Evolutionary conservation across 2,888 invertebrate species (phyloP).

Genomic region (Opisthograptis luteolata): DNA sequence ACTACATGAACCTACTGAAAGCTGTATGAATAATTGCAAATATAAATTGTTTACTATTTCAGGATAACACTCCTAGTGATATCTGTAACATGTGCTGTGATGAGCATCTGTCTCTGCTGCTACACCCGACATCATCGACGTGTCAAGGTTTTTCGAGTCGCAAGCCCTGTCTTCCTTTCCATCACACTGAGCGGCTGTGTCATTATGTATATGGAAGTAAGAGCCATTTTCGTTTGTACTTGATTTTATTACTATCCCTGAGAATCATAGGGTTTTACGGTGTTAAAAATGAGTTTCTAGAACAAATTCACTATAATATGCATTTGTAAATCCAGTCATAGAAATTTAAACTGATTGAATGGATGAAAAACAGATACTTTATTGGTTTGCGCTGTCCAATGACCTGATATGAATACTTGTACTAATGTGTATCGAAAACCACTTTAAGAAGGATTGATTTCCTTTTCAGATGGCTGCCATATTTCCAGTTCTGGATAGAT

Average conservation of each 20-base stretch:
- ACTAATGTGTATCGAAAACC: neutral
- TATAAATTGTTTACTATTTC: slow-evolving; percentile 23
- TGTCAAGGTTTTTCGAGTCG: slow-evolving; percentile 95
- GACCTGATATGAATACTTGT: too few species aligned
- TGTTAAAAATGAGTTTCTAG: too few species aligned
- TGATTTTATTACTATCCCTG: too few species aligned
- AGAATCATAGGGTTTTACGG: too few species aligned
- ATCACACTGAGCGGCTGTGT: slow-evolving; percentile 95
- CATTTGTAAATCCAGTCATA: too few species aligned
- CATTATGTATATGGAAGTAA: slow-evolving; percentile 96
- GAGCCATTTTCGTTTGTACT: too few species aligned
- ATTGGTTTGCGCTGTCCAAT: too few species aligned
- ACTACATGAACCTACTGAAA: too few species aligned
- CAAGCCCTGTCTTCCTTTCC: slow-evolving; percentile 95
- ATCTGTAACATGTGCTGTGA: slow-evolving; percentile 91
- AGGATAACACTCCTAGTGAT: slow-evolving; percentile 92
- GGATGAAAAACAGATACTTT: too few species aligned
- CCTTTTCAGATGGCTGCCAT: slow-evolving; percentile 93
- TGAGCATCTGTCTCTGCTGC: slow-evolving; percentile 89
- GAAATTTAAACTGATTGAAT: too few species aligned
- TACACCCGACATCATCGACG: slow-evolving; percentile 93
- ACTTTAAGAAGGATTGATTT: neutral
- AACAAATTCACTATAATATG: too few species aligned
- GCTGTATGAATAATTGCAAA: too few species aligned
- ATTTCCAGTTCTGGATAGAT: slow-evolving; percentile 93